Conservation (phyloP, 2,113 vertebrate species). For the Colaptes auratus region DNA sequence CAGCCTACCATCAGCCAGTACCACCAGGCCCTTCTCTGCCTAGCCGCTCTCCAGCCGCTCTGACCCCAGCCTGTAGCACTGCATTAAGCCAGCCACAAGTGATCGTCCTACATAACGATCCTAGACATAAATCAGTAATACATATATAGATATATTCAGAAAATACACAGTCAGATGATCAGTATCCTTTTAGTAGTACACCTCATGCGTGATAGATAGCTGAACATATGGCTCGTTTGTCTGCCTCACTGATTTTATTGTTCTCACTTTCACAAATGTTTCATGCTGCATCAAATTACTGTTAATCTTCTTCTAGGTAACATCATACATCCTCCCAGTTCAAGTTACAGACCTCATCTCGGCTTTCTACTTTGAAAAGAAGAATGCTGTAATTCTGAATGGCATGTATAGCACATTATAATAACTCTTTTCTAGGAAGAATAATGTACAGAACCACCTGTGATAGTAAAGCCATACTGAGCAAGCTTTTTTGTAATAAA, state of each 20-base stretch:
- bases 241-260: slow-evolving; percentile 38
- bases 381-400: slow-evolving; percentile 15
- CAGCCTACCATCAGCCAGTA: no score
- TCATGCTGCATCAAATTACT: neutral
- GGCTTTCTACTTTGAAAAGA: neutral
- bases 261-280: slow-evolving; percentile 38
- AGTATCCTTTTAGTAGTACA: neutral
- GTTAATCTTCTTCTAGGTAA: slow-evolving; percentile 24
- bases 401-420: neutral
- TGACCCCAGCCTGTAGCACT: no score
- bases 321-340: neutral
- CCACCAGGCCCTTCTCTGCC: no score
- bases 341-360: neutral
- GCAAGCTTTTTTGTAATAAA: slow-evolving; percentile 12
- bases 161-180: neutral
- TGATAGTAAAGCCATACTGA: neutral
- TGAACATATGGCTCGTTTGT: slow-evolving; percentile 46
- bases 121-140: neutral
- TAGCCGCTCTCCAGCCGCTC: no score
- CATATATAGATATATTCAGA: neutral
- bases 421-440: slow-evolving; percentile 15
- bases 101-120: neutral
- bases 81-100: neutral
- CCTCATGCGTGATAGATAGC: neutral
- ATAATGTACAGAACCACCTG: slow-evolving; percentile 20